Percentiles rank a stretch among this genome's conserved stretches.
These are phyloP conservation scores for Drosophila phalerata DNA, from an alignment of 2,888 invertebrate species.

Conservation along the genomic window DNA sequence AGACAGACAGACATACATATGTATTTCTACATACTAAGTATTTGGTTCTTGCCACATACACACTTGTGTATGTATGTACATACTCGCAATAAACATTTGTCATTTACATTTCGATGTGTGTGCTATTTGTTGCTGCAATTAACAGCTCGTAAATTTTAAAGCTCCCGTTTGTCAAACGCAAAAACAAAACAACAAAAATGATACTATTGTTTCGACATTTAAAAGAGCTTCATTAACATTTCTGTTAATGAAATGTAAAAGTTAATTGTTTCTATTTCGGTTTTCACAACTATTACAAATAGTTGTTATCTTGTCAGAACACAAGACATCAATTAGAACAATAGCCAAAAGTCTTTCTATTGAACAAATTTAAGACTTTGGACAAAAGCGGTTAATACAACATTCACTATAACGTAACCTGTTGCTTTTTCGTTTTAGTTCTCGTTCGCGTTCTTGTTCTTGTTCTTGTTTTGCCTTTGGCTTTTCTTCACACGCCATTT, in stretches of 20 bases:
- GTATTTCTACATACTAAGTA: constrained; percentile 10
- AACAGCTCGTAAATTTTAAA: constrained; percentile 48
- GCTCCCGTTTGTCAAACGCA: constrained; percentile 25
- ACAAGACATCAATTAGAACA: background rate
- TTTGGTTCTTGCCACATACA: constrained; percentile 13
- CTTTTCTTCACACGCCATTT: constrained; percentile 46
- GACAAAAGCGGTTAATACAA: constrained; percentile 53
- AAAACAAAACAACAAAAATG: background rate
- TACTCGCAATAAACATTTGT: constrained; percentile 26
- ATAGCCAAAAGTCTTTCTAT: constrained; percentile 24
- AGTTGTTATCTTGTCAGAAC: too few species aligned
- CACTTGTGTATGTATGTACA: constrained; percentile 1
- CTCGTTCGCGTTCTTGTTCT: constrained; percentile 11
- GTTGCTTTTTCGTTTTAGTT: constrained; percentile 21
- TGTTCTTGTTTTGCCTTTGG: constrained; percentile 34
- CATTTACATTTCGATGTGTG: constrained; percentile 8
- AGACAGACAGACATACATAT: background rate
- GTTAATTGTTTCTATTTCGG: constrained; percentile 30
- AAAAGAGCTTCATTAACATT: constrained; percentile 23
- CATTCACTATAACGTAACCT: constrained; percentile 66
- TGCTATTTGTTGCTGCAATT: constrained; percentile 47
- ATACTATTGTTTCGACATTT: background rate
- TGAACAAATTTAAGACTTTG: constrained; percentile 25
- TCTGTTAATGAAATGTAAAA: constrained; percentile 16
- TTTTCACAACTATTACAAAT: constrained; percentile 27